Evolutionary conservation across 2,888 invertebrate species (phyloP).

Genomic region (Chirona hameri): DNA sequence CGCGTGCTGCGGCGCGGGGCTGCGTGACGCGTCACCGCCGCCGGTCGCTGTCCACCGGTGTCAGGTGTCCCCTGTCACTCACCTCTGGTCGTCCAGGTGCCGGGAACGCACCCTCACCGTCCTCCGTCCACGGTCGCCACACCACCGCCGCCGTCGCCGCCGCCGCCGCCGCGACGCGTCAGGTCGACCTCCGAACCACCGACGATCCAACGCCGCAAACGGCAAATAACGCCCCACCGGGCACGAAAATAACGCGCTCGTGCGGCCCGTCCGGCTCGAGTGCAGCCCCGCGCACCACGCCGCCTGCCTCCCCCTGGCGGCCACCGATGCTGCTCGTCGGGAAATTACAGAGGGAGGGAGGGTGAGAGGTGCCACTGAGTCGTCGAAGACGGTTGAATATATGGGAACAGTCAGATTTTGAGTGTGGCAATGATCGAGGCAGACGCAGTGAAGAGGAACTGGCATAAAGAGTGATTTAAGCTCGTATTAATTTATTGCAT

Average conservation of each 20-base stretch:
- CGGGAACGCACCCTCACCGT: neutral
- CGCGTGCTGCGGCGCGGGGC: neutral
- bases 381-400: no score
- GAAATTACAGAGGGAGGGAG: no score
- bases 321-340: no score
- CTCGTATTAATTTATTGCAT: no score
- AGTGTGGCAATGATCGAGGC: no score
- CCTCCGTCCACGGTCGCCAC: neutral
- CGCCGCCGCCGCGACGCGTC: neutral
- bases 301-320: neutral
- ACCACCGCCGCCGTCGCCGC: neutral
- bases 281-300: neutral
- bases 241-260: constrained; percentile 7
- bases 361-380: no score
- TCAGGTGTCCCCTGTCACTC: no score
- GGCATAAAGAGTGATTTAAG: no score
- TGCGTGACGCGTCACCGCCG: neutral
- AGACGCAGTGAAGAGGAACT: no score
- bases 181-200: neutral
- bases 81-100: neutral
- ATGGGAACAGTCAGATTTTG: no score
- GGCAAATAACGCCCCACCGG: neutral
- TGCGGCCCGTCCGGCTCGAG: neutral
- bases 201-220: neutral
- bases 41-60: no score